Evolutionary conservation across 2,797 vertebrate species (phyloP), one percentile per base, ranked within the genome.

Genomic region (Aeoliscus strigatus): DNA sequence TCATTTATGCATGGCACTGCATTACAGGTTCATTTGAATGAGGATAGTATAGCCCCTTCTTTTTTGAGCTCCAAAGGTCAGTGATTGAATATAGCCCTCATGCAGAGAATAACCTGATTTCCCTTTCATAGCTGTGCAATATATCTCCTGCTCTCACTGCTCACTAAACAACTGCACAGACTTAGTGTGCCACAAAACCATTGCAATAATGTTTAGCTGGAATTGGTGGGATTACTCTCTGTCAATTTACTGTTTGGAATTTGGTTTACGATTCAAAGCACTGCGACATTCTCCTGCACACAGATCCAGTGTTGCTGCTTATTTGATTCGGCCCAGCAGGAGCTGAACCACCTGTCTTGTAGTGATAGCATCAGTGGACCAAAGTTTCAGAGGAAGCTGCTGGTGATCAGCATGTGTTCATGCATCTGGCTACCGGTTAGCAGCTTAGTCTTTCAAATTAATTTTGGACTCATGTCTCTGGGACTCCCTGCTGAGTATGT

Each of bases 21-120:
- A 75, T 85, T 82, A 79, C 72, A 70, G 73, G 53, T 75, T 82
- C 66, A 82, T 86, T 80, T 83, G 69, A 87, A 84, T 84, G 72
- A 48, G 54, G 48, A 68, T 63, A 43, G 56, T 38, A 32, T 46
- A 64, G 51, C n/a, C 49, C 30, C 53, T 38, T 32, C 39, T 34
- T 44, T 55, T 67, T 57, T 29, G 17, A 58, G 64, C 73, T 65
- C 58, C 61, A 82, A 86, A 85, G 83, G 85, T 87, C 82, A 85
- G 64, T 74, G 77, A 83, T 77, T 83, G 73, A 84, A 79, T 80
- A 75, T 66, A 75, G 76, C 52, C 52, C 58, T 75, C 47, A 51
- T 77, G 65, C 73, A 50, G 56, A 67, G 70, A 58, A 59, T 73
- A 83, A 77, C 67, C 71, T 29, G 66, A 75, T 83, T 72, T 73